Base-by-base conservation (phyloP, 2,888 invertebrate species). In the Heliconius hortense region DNA sequence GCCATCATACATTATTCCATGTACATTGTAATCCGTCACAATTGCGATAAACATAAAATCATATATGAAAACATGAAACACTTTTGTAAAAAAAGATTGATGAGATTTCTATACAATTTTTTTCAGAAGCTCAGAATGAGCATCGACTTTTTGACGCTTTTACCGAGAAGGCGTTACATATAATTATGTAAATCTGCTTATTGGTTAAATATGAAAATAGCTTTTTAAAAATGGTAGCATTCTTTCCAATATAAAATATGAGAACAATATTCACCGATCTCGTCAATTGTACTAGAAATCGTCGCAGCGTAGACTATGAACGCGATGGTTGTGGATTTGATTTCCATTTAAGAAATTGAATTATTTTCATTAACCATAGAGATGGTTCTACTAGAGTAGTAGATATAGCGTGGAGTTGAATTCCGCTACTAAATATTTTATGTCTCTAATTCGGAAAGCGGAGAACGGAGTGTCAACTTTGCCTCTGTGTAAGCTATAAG, bases 141-240 rank as follows among this genome's bases (percentile, higher is more conserved):
- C 53, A n/a, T 69, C 31, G 31, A 31, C 28, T 56, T 48, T 69
- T 69, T 21, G n/a, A n/a, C 24, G 18, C 39, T 56, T 59, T 60
- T 48, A 43, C 48, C 31, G 28, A 26, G 74, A 74, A 69, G 60
- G 31, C 69, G 48, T 63, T 43, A 69, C 63, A 53, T 24, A 63
- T 28, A 70, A 74, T 70, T 70, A 70, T 74, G 70, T 70, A 74
- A 74, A 70, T 74, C n/a, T 63, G 70, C 39, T 15, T 60, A 66
- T 56, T 73, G 70, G 69, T 74, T 70, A 24, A 60, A 60, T 31
- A 70, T 21, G 35, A 71, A 70, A 56, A 70, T 76, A 48, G 71
- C n/a, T 73, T 74, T 74, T 70, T 59, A 73, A 64, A 64, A 26
- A 31, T 18, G 59, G 35, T 48, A 13, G 56, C 66, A 70, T 66